Conservation (phyloP, 2,113 vertebrate species). For the Laticauda colubrina region DNA sequence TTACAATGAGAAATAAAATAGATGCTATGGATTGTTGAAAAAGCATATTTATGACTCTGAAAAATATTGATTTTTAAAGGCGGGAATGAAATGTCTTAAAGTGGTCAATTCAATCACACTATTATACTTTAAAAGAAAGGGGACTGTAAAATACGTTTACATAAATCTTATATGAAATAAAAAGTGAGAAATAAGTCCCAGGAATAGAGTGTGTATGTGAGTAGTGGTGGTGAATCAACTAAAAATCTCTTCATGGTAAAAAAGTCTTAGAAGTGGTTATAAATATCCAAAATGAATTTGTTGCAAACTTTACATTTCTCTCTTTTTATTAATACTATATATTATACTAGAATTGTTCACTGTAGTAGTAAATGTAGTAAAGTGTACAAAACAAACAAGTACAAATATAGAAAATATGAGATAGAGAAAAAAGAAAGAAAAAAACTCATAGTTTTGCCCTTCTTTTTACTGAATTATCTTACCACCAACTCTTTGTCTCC, state of each 20-base stretch:
- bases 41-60: slow-evolving; percentile 71
- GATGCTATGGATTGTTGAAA: slow-evolving; percentile 55
- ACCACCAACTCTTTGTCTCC: not conserved
- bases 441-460: not conserved
- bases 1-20: slow-evolving; percentile 61
- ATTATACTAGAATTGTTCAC: not conserved
- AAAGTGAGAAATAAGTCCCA: not conserved
- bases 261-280: not conserved
- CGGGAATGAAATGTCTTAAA: slow-evolving; percentile 70
- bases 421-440: not conserved
- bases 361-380: not conserved
- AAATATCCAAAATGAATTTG: not conserved
- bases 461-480: not conserved
- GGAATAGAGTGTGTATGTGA: not conserved
- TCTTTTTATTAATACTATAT: not conserved
- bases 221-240: not conserved
- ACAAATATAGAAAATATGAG: not conserved
- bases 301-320: not conserved
- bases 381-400: not conserved
- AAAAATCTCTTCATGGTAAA: slow-evolving; percentile 18
- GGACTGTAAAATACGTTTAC: slow-evolving; percentile 48
- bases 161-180: slow-evolving; percentile 32
- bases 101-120: slow-evolving; percentile 58
- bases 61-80: slow-evolving; percentile 76
- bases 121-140: slow-evolving; percentile 68